phyloP scores from a whole-genome alignment of 1,140 invertebrate genomes.

The Trichonephila clavata region DNA sequence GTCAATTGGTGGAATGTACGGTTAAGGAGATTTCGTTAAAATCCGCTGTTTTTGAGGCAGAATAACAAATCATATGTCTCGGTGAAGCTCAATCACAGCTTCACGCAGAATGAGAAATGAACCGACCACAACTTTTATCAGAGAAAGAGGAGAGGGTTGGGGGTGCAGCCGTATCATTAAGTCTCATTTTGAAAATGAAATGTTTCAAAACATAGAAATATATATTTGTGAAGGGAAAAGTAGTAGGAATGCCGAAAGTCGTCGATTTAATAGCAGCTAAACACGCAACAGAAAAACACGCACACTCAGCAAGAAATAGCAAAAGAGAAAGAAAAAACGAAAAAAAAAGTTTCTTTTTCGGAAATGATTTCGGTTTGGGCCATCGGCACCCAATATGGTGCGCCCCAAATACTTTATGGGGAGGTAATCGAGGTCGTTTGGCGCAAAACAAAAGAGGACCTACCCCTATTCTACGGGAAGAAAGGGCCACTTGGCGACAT shows the following conservation, averaged over 20 bases:
- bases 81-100: no score
- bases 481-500: constrained; percentile 57
- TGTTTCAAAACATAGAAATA: constrained; percentile 4
- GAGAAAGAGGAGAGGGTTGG: not conserved
- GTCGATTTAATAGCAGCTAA: not conserved
- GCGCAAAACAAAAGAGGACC: not conserved
- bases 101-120: no score
- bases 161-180: not conserved
- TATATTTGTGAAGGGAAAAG: not conserved
- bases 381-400: constrained; percentile 43
- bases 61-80: no score
- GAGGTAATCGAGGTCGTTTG: not conserved
- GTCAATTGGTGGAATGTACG: no score
- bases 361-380: not conserved
- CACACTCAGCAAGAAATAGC: not conserved
- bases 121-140: no score
- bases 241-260: not conserved
- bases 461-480: not conserved
- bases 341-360: not conserved
- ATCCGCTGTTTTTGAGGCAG: no score
- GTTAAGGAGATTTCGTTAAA: no score
- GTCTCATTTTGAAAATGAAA: not conserved
- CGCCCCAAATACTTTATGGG: constrained; percentile 20
- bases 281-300: not conserved
- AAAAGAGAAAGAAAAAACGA: not conserved